phyloP scores from a whole-genome alignment of 2,113 vertebrate species.

The Elachura formosa region DNA sequence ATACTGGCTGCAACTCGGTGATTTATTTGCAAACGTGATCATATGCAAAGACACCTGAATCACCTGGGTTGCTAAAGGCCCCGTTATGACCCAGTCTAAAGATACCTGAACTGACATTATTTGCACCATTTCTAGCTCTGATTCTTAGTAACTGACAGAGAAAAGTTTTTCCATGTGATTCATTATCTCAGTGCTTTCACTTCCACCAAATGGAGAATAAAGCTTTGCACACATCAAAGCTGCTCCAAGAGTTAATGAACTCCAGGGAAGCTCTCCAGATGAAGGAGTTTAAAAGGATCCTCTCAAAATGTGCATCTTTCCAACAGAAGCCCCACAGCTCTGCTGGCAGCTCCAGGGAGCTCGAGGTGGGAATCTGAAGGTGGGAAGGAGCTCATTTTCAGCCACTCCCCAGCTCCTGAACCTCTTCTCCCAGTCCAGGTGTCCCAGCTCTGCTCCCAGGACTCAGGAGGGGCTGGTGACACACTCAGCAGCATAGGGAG shows the following conservation, averaged over 20 bases:
- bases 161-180: neutral
- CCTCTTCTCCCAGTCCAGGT: neutral
- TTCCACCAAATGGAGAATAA: neutral
- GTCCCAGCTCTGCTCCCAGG: neutral
- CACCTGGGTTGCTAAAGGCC: constrained; percentile 36
- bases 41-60: constrained; percentile 30
- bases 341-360: neutral
- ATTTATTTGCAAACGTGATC: constrained; percentile 1
- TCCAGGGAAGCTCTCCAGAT: neutral
- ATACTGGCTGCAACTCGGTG: neutral
- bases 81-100: constrained; percentile 30
- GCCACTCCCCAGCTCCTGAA: neutral
- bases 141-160: constrained; percentile 1
- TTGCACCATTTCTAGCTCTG: constrained; percentile 24
- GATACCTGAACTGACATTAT: constrained; percentile 26
- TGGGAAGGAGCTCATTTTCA: neutral
- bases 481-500: accelerated
- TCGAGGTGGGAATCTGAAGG: neutral
- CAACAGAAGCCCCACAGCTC: neutral
- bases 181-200: neutral
- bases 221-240: neutral
- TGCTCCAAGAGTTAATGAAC: neutral
- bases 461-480: neutral
- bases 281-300: neutral
- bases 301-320: neutral